phyloP scores from a whole-genome alignment of 2,888 invertebrate species.

The Cantharis flavilabris region DNA sequence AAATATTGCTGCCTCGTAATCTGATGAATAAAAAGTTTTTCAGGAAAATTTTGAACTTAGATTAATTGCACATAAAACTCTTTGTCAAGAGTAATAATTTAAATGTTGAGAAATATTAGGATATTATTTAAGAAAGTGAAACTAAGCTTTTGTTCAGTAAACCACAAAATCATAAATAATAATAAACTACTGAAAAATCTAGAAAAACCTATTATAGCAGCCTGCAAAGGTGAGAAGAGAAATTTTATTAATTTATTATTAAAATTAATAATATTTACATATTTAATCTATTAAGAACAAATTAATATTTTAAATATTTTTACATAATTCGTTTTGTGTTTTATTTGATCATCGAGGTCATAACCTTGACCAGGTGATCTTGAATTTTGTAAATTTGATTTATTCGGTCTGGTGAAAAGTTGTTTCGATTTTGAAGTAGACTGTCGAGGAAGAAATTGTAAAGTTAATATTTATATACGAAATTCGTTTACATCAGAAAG shows the following conservation, averaged over 20 bases:
- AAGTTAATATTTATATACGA: not conserved
- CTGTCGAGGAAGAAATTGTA: not conserved
- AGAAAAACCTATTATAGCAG: not conserved
- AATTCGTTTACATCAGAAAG: not conserved
- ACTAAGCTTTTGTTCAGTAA: not conserved
- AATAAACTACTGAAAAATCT: not conserved
- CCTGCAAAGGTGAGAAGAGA: not conserved
- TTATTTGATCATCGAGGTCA: not conserved
- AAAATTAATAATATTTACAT: not conserved
- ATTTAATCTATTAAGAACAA: not conserved
- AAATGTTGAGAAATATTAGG: no score
- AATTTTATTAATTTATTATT: not conserved
- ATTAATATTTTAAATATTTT: not conserved
- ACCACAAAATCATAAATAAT: not conserved
- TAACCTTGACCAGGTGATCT: not conserved
- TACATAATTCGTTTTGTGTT: not conserved
- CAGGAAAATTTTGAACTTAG: no score
- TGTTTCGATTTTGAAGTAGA: not conserved
- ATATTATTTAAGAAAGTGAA: not conserved
- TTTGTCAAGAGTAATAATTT: no score
- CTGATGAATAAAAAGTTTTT: not conserved
- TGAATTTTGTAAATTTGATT: not conserved
- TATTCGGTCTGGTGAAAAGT: not conserved
- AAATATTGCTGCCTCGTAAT: not conserved
- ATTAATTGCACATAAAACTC: no score